Evolutionary conservation across 2,888 invertebrate species (phyloP), one percentile per base, ranked within the genome.

Genomic region (Phania funesta): DNA sequence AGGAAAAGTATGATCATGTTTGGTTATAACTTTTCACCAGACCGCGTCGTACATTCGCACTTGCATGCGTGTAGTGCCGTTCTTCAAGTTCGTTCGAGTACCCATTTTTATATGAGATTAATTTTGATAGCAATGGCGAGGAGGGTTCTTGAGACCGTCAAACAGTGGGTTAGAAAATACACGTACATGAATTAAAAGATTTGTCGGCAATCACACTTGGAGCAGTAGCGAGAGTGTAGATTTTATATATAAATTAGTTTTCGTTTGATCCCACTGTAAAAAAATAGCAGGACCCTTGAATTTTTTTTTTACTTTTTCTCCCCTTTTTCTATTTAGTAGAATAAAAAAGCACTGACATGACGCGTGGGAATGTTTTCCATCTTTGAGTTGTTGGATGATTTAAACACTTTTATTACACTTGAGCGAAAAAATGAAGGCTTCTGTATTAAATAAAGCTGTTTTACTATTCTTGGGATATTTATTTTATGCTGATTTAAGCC

Each of bases 381-480:
- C 0, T 18, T 54, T 26, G 24, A 62, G 32, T 44, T 64, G 35
- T 24, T 62, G 32, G 67, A 26, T 26, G 38, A 16, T 56, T 70
- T 41, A 74, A 73, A 68, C 54, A 74, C 48, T 56, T 74, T 68
- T 70, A 68, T 74, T 80, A 65, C 46, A 44, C 35, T 64, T 64
- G 16, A 64, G 13, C 11, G 11, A 29, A 41, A 29, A 48, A 52
- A 2, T 7, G 2, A 8, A 60, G 9, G 29, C n/a, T 24, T 26
- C 6, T 46, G 44, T 24, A 26, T 3, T 48, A 46, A 71, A 71
- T 29, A 41, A 16, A 62, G 41, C 35, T 54, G 52, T 46, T 74
- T 38, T 41, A 13, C 38, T 24, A 16, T 46, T 24, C 18, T 18
- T 52, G 26, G 11, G 24, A 8, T 6, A 67, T 41, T 41, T 29